A percentile compares a stretch with the other conserved stretches of the same genome.
These are phyloP conservation scores for Silurus meridionalis DNA, from an alignment of 2,113 vertebrate genomes.

Conservation along the genomic window DNA sequence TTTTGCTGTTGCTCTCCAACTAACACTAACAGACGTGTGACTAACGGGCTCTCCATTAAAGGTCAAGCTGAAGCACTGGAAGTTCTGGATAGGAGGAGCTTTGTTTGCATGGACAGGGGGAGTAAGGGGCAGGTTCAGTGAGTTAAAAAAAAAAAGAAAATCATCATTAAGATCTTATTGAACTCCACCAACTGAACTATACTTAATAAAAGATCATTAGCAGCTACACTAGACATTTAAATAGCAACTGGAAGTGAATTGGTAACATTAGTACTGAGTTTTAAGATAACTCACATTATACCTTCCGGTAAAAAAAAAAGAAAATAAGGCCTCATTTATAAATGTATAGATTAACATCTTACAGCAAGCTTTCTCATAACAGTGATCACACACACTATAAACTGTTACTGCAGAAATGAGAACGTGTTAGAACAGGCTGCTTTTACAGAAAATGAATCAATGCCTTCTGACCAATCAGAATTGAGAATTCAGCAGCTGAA, in stretches of 20 bases:
- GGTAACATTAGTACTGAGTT: not conserved
- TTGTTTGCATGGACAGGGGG: not conserved
- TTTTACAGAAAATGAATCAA: not conserved
- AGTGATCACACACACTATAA: not conserved
- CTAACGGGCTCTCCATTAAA: not conserved
- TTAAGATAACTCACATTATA: not conserved
- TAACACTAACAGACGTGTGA: not conserved
- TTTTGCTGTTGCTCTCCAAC: not conserved
- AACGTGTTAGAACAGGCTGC: not conserved
- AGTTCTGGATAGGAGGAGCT: not conserved
- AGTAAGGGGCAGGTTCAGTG: not conserved
- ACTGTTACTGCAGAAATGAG: not conserved
- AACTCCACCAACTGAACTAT: not conserved
- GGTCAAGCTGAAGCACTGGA: not conserved
- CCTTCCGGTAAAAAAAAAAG: not conserved
- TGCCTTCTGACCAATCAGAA: not conserved
- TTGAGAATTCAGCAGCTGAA: not conserved
- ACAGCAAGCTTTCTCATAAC: not conserved
- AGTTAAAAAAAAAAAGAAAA: not conserved
- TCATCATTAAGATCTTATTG: not conserved
- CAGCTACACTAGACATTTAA: not conserved
- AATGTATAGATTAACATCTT: not conserved
- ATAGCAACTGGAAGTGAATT: not conserved
- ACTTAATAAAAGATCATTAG: not conserved
- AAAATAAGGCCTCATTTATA: not conserved